phyloP scores from a whole-genome alignment of 23 tunicate genomes.

The Ciona savignyi region DNA sequence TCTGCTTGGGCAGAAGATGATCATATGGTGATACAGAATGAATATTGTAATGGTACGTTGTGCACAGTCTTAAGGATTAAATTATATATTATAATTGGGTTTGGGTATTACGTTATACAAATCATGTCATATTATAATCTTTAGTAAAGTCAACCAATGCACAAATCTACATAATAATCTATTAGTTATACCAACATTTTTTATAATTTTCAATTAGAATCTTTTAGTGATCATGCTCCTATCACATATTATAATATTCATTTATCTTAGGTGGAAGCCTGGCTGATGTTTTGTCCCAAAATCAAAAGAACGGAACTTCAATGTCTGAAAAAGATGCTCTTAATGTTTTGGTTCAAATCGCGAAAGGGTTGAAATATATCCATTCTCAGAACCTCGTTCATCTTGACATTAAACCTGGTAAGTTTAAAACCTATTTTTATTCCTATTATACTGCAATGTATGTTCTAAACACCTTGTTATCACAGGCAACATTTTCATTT shows the following conservation, averaged over 20 bases:
- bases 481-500: conserved; percentile 59
- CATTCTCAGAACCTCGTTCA: conserved; percentile 92
- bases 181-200: too few relatives aligned
- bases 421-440: not conserved
- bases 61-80: not conserved
- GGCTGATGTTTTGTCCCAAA: conserved; percentile 43
- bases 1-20: conserved; percentile 98
- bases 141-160: too few relatives aligned
- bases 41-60: conserved; percentile 79
- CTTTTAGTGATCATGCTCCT: not conserved
- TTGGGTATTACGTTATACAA: too few relatives aligned
- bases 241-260: not conserved
- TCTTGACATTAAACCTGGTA: conserved; percentile 98
- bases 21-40: conserved; percentile 90
- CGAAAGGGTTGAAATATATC: conserved; percentile 84
- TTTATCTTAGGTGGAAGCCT: conserved; percentile 66
- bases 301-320: not conserved
- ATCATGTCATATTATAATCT: too few relatives aligned
- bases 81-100: not conserved
- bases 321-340: conserved; percentile 50
- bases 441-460: not conserved
- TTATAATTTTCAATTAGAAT: too few relatives aligned
- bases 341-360: conserved; percentile 53
- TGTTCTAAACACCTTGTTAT: not conserved
- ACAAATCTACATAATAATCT: too few relatives aligned